Conservation (phyloP, 2,113 vertebrate species). For the Chaetura pelagica region DNA sequence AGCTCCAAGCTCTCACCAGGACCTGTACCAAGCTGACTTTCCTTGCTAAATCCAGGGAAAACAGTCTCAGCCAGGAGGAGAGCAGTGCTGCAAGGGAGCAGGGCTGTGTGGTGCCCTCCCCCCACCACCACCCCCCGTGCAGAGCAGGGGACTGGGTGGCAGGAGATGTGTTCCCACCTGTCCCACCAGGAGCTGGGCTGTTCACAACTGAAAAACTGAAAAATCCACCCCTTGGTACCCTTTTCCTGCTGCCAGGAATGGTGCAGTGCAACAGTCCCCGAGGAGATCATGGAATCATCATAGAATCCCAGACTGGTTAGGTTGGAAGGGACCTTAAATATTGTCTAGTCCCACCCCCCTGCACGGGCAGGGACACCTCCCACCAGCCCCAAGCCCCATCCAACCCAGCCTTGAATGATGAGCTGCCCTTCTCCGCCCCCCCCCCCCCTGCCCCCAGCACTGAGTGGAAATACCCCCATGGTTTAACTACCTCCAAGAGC, state of each 20-base stretch:
- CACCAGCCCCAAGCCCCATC: too few relatives aligned
- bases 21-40: not conserved
- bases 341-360: too few relatives aligned
- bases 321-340: too few relatives aligned
- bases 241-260: not conserved
- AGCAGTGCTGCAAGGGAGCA: rapidly evolving
- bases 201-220: not conserved
- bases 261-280: not conserved
- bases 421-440: not conserved
- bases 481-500: not conserved
- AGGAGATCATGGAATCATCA: rapidly evolving
- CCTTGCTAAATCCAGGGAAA: not conserved
- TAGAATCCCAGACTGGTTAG: too few relatives aligned
- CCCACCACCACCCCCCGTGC: not conserved
- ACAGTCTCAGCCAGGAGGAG: not conserved
- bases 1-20: not conserved
- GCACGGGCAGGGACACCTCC: too few relatives aligned
- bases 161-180: not conserved
- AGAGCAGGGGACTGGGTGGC: rapidly evolving
- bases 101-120: not conserved
- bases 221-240: not conserved
- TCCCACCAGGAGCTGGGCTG: not conserved
- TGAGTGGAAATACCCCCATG: not conserved
- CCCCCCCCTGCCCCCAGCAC: rapidly evolving
- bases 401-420: not conserved